Evolutionary conservation across 1,140 invertebrate genomes (phyloP).

Genomic region (Littorina saxatilis): DNA sequence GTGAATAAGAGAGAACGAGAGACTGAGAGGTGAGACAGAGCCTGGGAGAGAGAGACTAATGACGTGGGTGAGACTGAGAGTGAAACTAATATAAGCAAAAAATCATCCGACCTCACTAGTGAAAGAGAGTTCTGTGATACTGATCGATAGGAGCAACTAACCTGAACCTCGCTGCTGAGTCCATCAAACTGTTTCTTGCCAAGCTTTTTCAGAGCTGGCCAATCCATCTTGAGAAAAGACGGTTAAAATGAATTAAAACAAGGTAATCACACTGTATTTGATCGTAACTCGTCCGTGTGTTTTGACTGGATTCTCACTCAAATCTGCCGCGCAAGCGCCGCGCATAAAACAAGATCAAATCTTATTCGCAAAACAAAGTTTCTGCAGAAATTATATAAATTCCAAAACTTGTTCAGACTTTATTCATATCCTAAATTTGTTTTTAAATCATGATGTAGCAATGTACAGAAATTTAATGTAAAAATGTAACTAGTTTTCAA

Average conservation of each 20-base stretch:
- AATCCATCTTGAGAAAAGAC: not conserved
- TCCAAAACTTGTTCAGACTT: not conserved
- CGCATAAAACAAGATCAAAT: not conserved
- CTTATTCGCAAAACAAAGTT: not conserved
- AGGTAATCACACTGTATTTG: not conserved
- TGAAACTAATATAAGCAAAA: no score
- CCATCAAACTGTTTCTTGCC: not conserved
- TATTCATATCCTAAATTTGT: not conserved
- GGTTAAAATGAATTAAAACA: not conserved
- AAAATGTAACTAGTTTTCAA: not conserved
- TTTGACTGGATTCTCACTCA: not conserved
- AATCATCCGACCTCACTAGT: no score
- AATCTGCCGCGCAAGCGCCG: conserved; percentile 14
- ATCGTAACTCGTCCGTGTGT: not conserved
- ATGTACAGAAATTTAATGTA: not conserved
- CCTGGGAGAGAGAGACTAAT: not conserved
- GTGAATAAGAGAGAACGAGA: no score
- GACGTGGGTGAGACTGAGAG: no score
- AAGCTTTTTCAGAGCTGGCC: not conserved
- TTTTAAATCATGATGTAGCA: not conserved
- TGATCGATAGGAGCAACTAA: not conserved
- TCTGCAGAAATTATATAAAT: no score
- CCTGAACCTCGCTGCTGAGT: not conserved
- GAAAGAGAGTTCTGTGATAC: not conserved
- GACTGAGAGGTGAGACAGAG: not conserved